phyloP scores from a whole-genome alignment of 2,797 vertebrate species.

The Enteromius viviparus region DNA sequence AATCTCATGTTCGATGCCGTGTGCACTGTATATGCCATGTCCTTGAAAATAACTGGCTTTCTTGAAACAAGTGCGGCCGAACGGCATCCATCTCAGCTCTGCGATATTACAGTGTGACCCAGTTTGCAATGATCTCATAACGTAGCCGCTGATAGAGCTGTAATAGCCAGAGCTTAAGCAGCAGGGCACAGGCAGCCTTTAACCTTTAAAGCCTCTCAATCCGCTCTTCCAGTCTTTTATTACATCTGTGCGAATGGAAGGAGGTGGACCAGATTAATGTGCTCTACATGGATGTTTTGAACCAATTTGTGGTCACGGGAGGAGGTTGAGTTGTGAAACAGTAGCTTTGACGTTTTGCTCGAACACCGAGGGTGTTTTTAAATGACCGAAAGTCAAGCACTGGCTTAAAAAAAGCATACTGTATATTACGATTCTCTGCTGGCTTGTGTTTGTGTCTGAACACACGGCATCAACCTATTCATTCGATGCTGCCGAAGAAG shows the following conservation, averaged over 20 bases:
- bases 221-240: conserved; percentile 42
- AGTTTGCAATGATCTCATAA: conserved; percentile 62
- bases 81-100: conserved; percentile 56
- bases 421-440: neutral
- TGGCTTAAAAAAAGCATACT: neutral
- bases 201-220: conserved; percentile 50
- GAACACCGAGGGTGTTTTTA: neutral
- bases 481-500: neutral
- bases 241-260: neutral
- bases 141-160: conserved; percentile 61
- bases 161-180: conserved; percentile 56
- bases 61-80: conserved; percentile 63
- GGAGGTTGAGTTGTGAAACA: neutral
- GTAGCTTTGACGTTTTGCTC: neutral
- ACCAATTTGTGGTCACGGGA: neutral
- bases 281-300: neutral
- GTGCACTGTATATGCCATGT: neutral
- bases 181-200: conserved; percentile 41
- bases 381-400: neutral
- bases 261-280: neutral
- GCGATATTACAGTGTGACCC: conserved; percentile 68
- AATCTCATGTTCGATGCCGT: neutral
- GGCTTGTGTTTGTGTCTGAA: neutral
- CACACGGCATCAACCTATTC: neutral
- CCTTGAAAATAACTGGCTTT: conserved; percentile 35